Evolutionary conservation across 92 coral and sea anemone species (phyloP), one percentile per base, ranked within the genome.

Genomic region (Porites rus): DNA sequence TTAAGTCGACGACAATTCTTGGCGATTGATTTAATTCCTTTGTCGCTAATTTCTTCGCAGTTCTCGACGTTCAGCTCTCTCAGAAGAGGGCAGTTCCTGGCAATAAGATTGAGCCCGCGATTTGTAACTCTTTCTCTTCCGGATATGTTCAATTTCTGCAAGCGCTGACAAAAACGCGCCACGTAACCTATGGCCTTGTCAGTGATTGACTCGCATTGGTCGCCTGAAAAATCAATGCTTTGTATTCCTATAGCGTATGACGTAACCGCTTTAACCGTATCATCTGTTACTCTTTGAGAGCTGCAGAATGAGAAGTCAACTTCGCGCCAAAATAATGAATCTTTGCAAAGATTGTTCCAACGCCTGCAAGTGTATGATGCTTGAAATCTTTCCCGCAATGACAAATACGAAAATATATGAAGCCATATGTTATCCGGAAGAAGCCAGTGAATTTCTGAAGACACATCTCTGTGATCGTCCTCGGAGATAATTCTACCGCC

Each of bases 401-500:
- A 59, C 58, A 96, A 77, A 73, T 72, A 89, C 1, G 94, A 93
- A 81, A 96, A 96, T 65, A 96, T 90, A 10, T 85, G 88, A 20
- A 96, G 92, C 93, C 98, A 92, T 56, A 96, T 74, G 69, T 84
- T 93, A 17, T 96, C 99, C 1, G 98, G 99, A 43, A 96, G 88
- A 53, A 76, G 67, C 86, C 87, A 74, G 13, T 81, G 86, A 2
- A 46, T 51, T 46, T 81, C 86, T 19, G 76, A 81, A 4, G 77
- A 17, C 14, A 10, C 46, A 3, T 12, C 4, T 16, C 38, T 14
- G 21, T 10, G 9, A n/a, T 69, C 86, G 24, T 31, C 59, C 9
- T 79, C 64, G 65, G 46, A 65, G 5, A 31, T 38, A 38, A 38
- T 56, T 59, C 16, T 71, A 4, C 56, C 1, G 43, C 43, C 18